phyloP scores from a whole-genome alignment of 2,113 vertebrate genomes.

The Synchiropus splendidus region DNA sequence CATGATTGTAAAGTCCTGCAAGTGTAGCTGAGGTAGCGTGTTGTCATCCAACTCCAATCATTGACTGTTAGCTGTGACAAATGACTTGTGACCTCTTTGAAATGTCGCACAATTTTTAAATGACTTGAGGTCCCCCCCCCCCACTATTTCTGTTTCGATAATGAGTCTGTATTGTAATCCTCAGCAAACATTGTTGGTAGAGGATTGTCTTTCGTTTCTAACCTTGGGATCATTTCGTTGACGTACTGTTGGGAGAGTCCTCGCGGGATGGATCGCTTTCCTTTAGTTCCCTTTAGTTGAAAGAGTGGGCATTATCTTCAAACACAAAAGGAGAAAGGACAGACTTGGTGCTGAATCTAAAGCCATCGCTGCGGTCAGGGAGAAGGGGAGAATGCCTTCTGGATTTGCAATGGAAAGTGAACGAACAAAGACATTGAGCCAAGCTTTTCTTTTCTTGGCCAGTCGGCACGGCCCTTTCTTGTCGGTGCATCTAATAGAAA shows the following conservation, averaged over 20 bases:
- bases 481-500: slow-evolving; percentile 35
- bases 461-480: slow-evolving; percentile 37
- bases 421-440: slow-evolving; percentile 57
- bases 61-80: slow-evolving; percentile 4
- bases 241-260: slow-evolving; percentile 8
- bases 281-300: slow-evolving; percentile 31
- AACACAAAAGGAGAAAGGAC: slow-evolving; percentile 58
- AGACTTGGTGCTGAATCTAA: slow-evolving; percentile 55
- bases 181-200: background rate
- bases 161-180: background rate
- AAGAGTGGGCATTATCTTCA: slow-evolving; percentile 57
- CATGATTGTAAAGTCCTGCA: slow-evolving; percentile 96
- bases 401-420: slow-evolving; percentile 65
- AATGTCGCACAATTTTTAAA: too few relatives aligned
- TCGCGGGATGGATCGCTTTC: slow-evolving; percentile 28
- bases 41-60: slow-evolving; percentile 14
- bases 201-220: slow-evolving; percentile 15
- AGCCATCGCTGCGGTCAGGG: slow-evolving; percentile 58
- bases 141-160: too few relatives aligned
- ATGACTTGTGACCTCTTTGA: background rate
- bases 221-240: slow-evolving; percentile 10
- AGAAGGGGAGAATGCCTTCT: slow-evolving; percentile 55
- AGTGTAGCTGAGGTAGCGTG: slow-evolving; percentile 80
- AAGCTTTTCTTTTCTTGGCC: slow-evolving; percentile 51
- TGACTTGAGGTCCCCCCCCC: too few relatives aligned